Percentiles rank a stretch among this genome's conserved stretches.
Evolutionary conservation across 53 echinoderm and acorn worm species (phyloP).

Genomic region (Antedon mediterranea): DNA sequence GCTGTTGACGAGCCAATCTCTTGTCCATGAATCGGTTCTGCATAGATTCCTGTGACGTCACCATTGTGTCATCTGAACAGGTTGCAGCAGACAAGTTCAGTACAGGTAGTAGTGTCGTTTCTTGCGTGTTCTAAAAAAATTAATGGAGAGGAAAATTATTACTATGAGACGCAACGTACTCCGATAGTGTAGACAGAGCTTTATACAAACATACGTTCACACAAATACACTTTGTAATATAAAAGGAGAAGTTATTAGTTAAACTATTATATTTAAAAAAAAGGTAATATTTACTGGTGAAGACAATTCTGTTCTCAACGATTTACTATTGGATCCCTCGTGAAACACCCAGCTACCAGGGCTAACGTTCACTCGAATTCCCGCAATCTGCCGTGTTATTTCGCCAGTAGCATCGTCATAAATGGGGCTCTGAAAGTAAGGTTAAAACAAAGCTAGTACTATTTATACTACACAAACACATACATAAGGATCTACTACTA

Average conservation of each 20-base stretch:
- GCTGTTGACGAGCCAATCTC: neutral
- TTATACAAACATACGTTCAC: too few species aligned
- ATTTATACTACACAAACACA: too few species aligned
- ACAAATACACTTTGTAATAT: too few species aligned
- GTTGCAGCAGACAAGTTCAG: neutral
- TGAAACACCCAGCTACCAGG: neutral
- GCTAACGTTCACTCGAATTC: neutral
- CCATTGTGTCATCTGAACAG: neutral
- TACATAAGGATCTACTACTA: too few species aligned
- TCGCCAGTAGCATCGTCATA: neutral
- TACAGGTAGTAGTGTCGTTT: neutral
- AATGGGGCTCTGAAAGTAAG: neutral
- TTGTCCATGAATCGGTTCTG: neutral
- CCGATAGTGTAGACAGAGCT: too few species aligned
- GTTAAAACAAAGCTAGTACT: too few species aligned
- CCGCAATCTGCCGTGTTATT: neutral
- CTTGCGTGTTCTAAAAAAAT: neutral
- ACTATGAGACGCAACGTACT: too few species aligned
- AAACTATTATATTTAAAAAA: too few species aligned
- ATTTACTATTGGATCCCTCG: neutral
- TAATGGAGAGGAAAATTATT: neutral
- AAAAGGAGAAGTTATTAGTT: too few species aligned
- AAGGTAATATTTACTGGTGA: neutral
- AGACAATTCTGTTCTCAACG: neutral
- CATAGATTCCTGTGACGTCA: neutral